These are phyloP conservation scores for Lampris incognitus DNA, from an alignment of 2,113 vertebrate species.

Conservation along the genomic window DNA sequence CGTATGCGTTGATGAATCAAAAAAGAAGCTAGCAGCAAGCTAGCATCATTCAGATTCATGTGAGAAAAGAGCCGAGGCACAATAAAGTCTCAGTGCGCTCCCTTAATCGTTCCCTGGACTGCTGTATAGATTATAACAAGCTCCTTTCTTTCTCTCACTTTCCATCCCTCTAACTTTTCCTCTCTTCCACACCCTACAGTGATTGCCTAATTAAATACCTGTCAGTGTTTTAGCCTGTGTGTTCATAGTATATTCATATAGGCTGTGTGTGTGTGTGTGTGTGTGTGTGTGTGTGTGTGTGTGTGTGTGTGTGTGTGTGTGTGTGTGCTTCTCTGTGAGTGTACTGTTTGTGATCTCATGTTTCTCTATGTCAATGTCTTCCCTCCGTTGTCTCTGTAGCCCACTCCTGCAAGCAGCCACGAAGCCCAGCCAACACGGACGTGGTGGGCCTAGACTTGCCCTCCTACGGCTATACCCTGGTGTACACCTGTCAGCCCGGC, in stretches of 20 bases:
- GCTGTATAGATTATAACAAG: constrained; percentile 18
- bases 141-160: background rate
- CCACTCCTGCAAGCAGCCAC: constrained; percentile 96
- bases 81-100: constrained; percentile 28
- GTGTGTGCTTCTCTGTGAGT: constrained; percentile 2
- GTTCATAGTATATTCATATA: too few species aligned
- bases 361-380: constrained; percentile 26
- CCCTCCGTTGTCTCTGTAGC: constrained; percentile 80
- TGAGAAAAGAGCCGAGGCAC: constrained; percentile 9
- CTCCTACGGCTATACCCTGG: constrained; percentile 92
- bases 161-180: background rate
- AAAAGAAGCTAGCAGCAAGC: background rate
- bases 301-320: constrained; percentile 1
- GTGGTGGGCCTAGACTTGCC: constrained; percentile 96
- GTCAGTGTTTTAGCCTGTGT: background rate
- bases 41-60: constrained; percentile 20
- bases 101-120: constrained; percentile 26
- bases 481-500: constrained; percentile 96
- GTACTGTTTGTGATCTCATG: background rate
- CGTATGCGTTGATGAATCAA: background rate
- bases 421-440: constrained; percentile 89
- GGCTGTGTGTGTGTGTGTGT: constrained; percentile 15
- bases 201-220: constrained; percentile 49
- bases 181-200: background rate
- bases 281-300: constrained; percentile 3